Base-by-base conservation (phyloP, 2,113 vertebrate species). In the Takifugu flavidus region DNA sequence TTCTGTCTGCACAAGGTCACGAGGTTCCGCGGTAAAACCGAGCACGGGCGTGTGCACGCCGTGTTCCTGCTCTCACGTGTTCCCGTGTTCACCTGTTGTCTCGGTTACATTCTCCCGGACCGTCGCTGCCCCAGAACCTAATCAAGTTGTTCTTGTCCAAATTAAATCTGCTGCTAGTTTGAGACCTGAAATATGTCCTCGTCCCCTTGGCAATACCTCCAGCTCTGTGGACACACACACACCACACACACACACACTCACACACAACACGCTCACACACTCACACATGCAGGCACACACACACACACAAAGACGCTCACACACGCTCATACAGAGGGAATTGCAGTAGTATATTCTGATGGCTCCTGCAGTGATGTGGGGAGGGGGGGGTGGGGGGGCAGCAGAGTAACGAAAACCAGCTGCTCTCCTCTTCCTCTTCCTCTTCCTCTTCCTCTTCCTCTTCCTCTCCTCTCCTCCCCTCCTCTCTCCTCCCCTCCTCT, bases 121-220 rank as follows among this genome's bases (percentile, higher is more conserved):
- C 28, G 42, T 77, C 6, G 52, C 77, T 74, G 60, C 69, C 53
- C 46, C 46, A 62, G 59, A 78, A 74, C 70, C 53, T 83, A 82
- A 87, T 85, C 78, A 83, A 82, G 78, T 87, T 85, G 67, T 79
- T 83, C 67, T 52, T 82, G 62, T 63, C 62, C 39, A 85, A 87
- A 85, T 87, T 76, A 74, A 85, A 87, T 87, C 78, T 83, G 72
- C 44, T 78, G 75, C 84, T 74, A 58, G 80, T 83, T 84, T 81
- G 75, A 69, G 79, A 79, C 84, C 82, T 86, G 75, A 81, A 78
- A 84, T 84, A 78, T 81, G 78, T 69, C 85, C 76, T 60, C 73
- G 42, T 72, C 69, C 71, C 71, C 42, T 45, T 20, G 75, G 79
- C 74, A 77, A 72, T 77, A 75, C 67, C 64, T 65, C 62, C 51